phyloP scores from a whole-genome alignment of 1,140 invertebrate genomes.

The Sycobia sp. region DNA sequence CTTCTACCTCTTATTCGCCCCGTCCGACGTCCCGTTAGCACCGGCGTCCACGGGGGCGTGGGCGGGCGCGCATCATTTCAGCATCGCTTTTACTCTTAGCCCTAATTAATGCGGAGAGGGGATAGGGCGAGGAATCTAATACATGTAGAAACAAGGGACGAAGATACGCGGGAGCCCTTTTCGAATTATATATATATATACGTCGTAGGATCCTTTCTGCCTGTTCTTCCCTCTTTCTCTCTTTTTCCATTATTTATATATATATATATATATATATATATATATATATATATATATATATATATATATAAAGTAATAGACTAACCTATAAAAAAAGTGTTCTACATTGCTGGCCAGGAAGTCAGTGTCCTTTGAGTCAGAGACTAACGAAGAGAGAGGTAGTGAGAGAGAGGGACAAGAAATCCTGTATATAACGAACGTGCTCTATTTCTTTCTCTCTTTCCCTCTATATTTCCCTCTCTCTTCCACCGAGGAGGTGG shows the following conservation, averaged over 20 bases:
- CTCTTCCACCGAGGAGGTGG: too few relatives aligned
- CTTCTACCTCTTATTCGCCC: not conserved
- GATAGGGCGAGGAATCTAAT: too few relatives aligned
- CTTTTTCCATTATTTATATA: too few relatives aligned
- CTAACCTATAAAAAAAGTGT: constrained; percentile 23
- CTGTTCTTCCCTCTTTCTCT: not conserved
- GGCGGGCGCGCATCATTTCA: not conserved
- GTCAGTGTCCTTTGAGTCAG: constrained; percentile 60
- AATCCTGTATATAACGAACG: constrained; percentile 28
- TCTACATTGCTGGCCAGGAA: constrained; percentile 39
- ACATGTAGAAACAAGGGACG: too few relatives aligned
- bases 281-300: not conserved
- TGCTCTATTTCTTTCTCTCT: too few relatives aligned
- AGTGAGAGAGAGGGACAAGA: constrained; percentile 1
- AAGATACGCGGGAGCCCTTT: too few relatives aligned
- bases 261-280: too few relatives aligned
- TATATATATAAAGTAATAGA: constrained; percentile 10
- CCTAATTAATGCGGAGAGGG: too few relatives aligned
- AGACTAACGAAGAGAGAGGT: constrained; percentile 45
- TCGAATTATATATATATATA: too few relatives aligned
- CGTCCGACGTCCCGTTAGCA: not conserved
- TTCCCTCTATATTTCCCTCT: too few relatives aligned
- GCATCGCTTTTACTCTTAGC: not conserved
- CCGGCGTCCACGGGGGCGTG: not conserved
- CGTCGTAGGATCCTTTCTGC: not conserved